These are phyloP conservation scores for Galerucella calmariensis DNA, from an alignment of 2,888 invertebrate genomes.

Conservation along the genomic window DNA sequence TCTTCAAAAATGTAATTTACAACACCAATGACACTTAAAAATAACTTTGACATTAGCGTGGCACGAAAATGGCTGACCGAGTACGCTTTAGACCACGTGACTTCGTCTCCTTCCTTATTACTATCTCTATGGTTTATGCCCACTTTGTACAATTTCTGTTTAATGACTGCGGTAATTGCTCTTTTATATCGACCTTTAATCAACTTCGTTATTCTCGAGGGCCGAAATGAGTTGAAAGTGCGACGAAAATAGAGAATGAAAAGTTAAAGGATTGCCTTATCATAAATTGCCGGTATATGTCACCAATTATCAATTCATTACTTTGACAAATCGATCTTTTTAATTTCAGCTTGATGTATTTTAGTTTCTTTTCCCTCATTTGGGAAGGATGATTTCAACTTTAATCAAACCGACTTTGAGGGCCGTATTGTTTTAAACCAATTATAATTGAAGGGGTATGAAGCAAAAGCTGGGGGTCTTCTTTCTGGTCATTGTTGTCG, in stretches of 20 bases:
- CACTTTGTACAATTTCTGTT: slow-evolving; percentile 23
- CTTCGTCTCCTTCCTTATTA: no score
- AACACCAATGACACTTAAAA: no score
- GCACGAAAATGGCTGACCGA: no score
- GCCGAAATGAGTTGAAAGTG: background rate
- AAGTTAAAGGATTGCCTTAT: background rate
- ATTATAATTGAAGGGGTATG: background rate
- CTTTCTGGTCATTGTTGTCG: no score
- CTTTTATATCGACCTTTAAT: slow-evolving; percentile 26
- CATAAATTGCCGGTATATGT: slow-evolving; percentile 9
- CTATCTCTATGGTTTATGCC: no score
- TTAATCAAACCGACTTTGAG: no score
- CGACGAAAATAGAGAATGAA: background rate
- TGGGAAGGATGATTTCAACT: no score
- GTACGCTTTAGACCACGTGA: no score
- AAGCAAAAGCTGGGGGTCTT: no score
- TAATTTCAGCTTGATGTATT: slow-evolving; percentile 1
- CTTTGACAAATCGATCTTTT: slow-evolving; percentile 19
- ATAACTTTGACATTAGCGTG: no score
- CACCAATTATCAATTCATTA: slow-evolving; percentile 16
- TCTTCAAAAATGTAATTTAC: no score
- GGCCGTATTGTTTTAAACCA: background rate
- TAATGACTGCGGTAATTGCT: slow-evolving; percentile 27
- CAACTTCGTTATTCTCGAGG: slow-evolving; percentile 22
- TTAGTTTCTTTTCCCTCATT: background rate